Evolutionary conservation across 2,888 invertebrate species (phyloP), one percentile per base, ranked within the genome.

Genomic region (Hirtodrosophila trivittata): DNA sequence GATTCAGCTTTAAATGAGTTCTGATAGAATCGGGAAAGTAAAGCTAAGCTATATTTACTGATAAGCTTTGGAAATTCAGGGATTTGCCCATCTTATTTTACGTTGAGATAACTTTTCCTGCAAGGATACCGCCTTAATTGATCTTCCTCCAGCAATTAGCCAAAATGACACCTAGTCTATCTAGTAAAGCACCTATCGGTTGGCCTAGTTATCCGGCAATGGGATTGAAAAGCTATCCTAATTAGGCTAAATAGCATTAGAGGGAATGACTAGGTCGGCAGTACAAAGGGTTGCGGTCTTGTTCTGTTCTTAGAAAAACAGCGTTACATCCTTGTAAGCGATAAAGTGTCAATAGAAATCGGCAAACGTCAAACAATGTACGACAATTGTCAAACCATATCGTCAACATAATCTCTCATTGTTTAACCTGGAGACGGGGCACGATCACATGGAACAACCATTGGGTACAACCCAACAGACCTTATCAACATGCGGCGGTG

Each of bases 361-460:
- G 81, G 77, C 84, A 86, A 78, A 87, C 75, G 81, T 87, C 84
- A 87, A 87, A 84, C 87, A 87, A 86, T 87, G 84, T 84, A 60
- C 82, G 81, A 84, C 78, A 87, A 86, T 88, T 88, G 83, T 83
- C 81, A 80, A 77, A 81, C 74, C 81, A 75, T 76, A 87, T 86
- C 87, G 82, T 71, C 80, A 72, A 87, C 82, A 80, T 80, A 80
- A 80, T 80, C 80, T 66, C 52, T 82, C 70, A 86, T 83, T 80
- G 80, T 80, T 80, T 86, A 86, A 80, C 63, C 75, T 70, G 74
- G 30, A 18, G 50, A 51, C 14, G 10, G 16, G 9, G 33, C 1
- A 7, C 6, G 0, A 12, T 14, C 18, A n/a, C 8, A 6, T 6
- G 9, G 35, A 25, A 49, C 12, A 33, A 28, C 7, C 9, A 7